Percentiles rank a stretch among this genome's conserved stretches.
Evolutionary conservation across 2,888 invertebrate genomes (phyloP).

Genomic region (Hanleya hanleyi): DNA sequence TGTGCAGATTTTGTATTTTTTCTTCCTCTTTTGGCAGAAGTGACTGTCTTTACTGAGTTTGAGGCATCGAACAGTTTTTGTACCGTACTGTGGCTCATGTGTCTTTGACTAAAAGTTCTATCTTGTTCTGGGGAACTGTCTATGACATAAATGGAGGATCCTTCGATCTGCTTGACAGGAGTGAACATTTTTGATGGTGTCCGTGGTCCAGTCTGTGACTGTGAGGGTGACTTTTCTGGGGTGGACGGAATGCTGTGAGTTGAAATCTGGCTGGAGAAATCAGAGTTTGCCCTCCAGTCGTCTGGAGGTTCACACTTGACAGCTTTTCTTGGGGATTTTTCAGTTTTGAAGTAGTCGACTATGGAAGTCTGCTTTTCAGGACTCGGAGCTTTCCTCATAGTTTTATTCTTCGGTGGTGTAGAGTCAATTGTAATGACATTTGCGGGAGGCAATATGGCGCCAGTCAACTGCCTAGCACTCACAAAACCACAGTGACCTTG

Average conservation of each 20-base stretch:
- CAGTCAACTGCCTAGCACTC: neutral
- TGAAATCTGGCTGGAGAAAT: too few relatives aligned
- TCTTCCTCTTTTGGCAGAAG: too few relatives aligned
- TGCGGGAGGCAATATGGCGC: neutral
- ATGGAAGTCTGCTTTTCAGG: neutral
- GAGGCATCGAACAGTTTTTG: conserved; percentile 47
- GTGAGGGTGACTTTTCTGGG: neutral
- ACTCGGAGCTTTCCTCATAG: neutral
- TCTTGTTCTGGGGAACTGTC: conserved; percentile 4
- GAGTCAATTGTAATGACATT: too few relatives aligned
- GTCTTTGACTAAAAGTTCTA: conserved; percentile 13
- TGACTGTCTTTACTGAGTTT: too few relatives aligned
- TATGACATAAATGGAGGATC: conserved; percentile 34
- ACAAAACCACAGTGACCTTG: neutral
- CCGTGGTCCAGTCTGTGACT: neutral
- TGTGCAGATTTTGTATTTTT: too few relatives aligned
- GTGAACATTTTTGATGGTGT: conserved; percentile 45
- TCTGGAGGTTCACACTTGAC: too few relatives aligned
- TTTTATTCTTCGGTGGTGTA: neutral
- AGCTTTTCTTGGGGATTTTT: neutral
- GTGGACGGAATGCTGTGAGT: too few relatives aligned
- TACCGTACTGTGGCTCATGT: conserved; percentile 37
- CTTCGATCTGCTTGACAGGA: conserved; percentile 44
- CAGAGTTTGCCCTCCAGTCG: too few relatives aligned
- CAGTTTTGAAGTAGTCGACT: neutral